These are phyloP conservation scores for Aix galericulata DNA, from an alignment of 2,113 vertebrate genomes.

Conservation along the genomic window DNA sequence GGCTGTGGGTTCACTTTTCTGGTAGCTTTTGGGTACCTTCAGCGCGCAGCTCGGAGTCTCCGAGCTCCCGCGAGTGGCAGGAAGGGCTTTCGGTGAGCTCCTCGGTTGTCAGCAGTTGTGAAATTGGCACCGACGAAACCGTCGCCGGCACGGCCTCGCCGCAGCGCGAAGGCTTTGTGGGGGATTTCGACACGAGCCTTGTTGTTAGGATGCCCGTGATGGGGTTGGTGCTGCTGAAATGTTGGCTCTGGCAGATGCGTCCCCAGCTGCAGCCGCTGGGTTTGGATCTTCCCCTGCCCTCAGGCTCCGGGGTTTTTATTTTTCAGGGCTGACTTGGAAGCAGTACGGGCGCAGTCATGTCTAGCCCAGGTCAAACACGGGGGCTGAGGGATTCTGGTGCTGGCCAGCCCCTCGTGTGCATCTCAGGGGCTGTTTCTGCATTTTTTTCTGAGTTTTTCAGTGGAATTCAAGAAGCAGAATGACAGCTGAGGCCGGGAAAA, in stretches of 20 bases:
- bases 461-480: background rate
- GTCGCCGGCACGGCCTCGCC: rapidly evolving
- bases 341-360: rapidly evolving
- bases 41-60: rapidly evolving
- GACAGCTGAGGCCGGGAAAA: background rate
- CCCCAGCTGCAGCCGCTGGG: background rate
- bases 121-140: background rate
- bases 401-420: rapidly evolving
- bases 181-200: background rate
- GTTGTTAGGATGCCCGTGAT: rapidly evolving
- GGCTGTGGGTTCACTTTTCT: background rate
- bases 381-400: background rate
- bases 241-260: background rate
- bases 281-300: background rate
- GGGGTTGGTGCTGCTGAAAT: background rate
- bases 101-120: background rate
- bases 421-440: background rate
- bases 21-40: background rate
- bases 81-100: background rate
- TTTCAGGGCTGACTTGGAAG: background rate
- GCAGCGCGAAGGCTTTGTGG: rapidly evolving
- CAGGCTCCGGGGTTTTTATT: background rate
- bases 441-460: background rate
- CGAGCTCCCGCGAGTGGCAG: background rate
- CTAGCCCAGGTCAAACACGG: background rate